A percentile compares a stretch with the other conserved stretches of the same genome.
These are phyloP conservation scores for Tichodroma muraria DNA, from an alignment of 2,113 vertebrate species.

Conservation along the genomic window DNA sequence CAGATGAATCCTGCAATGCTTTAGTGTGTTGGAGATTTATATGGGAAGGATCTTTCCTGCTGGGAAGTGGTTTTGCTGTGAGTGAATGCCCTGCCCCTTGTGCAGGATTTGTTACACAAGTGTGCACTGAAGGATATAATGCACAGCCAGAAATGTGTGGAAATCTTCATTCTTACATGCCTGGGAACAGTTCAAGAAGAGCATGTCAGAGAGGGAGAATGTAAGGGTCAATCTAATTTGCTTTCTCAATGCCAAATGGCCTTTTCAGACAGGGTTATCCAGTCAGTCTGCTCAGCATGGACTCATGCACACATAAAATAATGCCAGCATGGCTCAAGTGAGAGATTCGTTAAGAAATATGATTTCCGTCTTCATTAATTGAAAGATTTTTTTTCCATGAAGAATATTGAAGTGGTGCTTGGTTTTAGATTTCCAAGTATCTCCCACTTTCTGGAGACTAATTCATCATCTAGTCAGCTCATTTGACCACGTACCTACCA, in stretches of 20 bases:
- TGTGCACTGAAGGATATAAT: not conserved
- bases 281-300: not conserved
- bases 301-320: fast-evolving
- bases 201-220: not conserved
- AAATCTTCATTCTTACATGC: not conserved
- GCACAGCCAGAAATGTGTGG: not conserved
- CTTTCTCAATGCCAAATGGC: not conserved
- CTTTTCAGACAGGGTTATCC: not conserved
- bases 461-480: not conserved
- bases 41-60: not conserved
- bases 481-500: not conserved
- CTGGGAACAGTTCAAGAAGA: not conserved
- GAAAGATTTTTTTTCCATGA: not conserved
- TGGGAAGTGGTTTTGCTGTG: not conserved
- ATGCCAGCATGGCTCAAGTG: not conserved
- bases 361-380: not conserved
- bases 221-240: not conserved
- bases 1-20: not conserved
- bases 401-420: not conserved
- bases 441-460: not conserved
- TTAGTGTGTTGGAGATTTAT: not conserved
- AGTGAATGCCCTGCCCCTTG: not conserved
- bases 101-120: not conserved
- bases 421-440: not conserved
- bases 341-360: not conserved